Evolutionary conservation across 2,888 invertebrate species (phyloP).

Genomic region (Drosophila anomelani): DNA sequence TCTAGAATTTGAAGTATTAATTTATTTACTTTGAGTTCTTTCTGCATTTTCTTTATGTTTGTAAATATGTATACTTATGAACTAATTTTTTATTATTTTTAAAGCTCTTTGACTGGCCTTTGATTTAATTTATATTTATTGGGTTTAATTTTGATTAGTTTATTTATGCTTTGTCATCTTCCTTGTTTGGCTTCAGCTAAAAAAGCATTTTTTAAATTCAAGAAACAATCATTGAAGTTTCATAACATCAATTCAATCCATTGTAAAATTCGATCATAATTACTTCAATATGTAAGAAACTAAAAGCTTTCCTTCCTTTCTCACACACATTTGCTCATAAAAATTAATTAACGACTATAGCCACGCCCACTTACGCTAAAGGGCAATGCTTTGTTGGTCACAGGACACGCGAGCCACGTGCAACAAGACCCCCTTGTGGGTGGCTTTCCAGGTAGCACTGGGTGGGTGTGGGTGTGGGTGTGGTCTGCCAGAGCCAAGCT

Average conservation of each 20-base stretch:
- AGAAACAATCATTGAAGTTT: background rate
- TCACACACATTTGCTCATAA: background rate
- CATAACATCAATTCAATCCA: background rate
- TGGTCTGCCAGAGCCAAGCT: slow-evolving; percentile 30
- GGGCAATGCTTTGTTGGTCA: background rate
- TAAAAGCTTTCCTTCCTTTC: background rate
- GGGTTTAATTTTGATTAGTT: no score
- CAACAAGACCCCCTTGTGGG: background rate
- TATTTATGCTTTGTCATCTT: no score
- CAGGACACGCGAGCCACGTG: background rate
- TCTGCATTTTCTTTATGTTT: background rate
- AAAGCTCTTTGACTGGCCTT: no score
- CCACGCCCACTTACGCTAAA: background rate
- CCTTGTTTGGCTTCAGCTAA: no score
- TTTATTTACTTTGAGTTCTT: no score
- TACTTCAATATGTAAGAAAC: no score
- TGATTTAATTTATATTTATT: background rate
- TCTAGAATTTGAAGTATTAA: no score
- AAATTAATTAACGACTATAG: background rate
- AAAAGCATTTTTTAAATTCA: no score
- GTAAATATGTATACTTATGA: no score
- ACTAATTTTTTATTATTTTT: background rate
- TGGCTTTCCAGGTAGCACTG: background rate
- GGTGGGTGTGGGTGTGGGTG: slow-evolving; percentile 2
- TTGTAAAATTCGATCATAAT: slow-evolving; percentile 2